Conservation (phyloP, 2,888 invertebrate species). For the Apocheima hispidaria region DNA sequence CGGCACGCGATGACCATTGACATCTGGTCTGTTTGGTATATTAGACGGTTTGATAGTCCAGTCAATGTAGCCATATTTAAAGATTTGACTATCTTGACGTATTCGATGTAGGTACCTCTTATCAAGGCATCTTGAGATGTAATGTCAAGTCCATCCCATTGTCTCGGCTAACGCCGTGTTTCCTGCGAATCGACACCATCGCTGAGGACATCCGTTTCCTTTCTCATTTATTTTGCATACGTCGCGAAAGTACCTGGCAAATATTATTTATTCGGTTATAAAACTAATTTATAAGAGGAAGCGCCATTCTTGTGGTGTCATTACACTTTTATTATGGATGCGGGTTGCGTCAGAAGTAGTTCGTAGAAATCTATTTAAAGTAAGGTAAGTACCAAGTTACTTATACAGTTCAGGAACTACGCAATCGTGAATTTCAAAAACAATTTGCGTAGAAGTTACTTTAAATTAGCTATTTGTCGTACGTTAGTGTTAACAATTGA, state of each 20-base stretch:
- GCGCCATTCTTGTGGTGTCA: conserved; percentile 52
- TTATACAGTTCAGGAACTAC: too few relatives aligned
- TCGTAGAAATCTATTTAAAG: conserved; percentile 21
- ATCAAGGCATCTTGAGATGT: conserved; percentile 44
- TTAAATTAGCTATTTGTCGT: too few relatives aligned
- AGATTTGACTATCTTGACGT: not conserved
- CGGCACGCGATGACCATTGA: too few relatives aligned
- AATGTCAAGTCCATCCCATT: conserved; percentile 60
- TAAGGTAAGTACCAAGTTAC: not conserved
- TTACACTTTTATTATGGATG: conserved; percentile 38
- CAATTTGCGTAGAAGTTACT: too few relatives aligned
- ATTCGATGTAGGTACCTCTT: conserved; percentile 26
- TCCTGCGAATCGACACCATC: conserved; percentile 66
- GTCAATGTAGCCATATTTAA: too few relatives aligned
- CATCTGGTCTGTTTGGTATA: too few relatives aligned
- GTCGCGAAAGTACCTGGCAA: conserved; percentile 60
- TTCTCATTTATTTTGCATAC: conserved; percentile 67
- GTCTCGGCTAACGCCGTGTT: conserved; percentile 66
- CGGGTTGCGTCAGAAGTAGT: conserved; percentile 24
- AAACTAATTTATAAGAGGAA: conserved; percentile 63
- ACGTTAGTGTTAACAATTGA: too few relatives aligned
- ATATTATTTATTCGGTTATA: conserved; percentile 53
- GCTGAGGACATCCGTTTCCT: conserved; percentile 82
- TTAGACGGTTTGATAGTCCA: too few relatives aligned
- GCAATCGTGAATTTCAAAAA: too few relatives aligned